These are phyloP conservation scores for Lordiphosa fenestrarum DNA, from an alignment of 2,888 invertebrate species.

Conservation along the genomic window DNA sequence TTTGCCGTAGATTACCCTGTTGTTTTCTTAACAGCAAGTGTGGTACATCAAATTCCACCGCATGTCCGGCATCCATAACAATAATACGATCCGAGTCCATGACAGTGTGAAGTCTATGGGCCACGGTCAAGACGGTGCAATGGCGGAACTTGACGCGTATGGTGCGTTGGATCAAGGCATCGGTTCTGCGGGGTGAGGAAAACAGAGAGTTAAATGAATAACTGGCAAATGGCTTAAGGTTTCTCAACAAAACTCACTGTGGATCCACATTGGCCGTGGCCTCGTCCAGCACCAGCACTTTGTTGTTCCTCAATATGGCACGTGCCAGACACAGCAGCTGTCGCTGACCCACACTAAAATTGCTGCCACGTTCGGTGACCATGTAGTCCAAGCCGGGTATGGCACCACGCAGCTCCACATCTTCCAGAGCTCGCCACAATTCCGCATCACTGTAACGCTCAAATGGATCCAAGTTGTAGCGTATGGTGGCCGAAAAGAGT, in stretches of 20 bases:
- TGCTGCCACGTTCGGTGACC: slow-evolving; percentile 83
- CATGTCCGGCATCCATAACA: slow-evolving; percentile 90
- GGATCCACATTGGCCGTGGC: slow-evolving; percentile 87
- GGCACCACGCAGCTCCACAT: slow-evolving; percentile 81
- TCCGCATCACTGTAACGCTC: slow-evolving; percentile 77
- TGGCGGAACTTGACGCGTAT: slow-evolving; percentile 89
- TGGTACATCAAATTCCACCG: slow-evolving; percentile 88
- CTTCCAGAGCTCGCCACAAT: slow-evolving; percentile 77
- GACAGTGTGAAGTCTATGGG: slow-evolving; percentile 94
- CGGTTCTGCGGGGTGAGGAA: slow-evolving; percentile 82
- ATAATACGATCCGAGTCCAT: slow-evolving; percentile 95
- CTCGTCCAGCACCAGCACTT: slow-evolving; percentile 85
- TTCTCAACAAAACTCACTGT: slow-evolving; percentile 78
- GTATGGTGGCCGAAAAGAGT: slow-evolving; percentile 83
- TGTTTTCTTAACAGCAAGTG: slow-evolving; percentile 84
- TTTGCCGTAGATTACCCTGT: slow-evolving; percentile 84
- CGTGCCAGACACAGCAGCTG: slow-evolving; percentile 86
- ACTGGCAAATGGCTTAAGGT: not conserved
- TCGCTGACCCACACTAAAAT: slow-evolving; percentile 86
- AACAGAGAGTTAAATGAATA: too few relatives aligned
- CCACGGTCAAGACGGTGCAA: slow-evolving; percentile 94
- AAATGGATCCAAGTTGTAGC: slow-evolving; percentile 85
- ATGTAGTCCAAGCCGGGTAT: slow-evolving; percentile 82
- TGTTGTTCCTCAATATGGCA: slow-evolving; percentile 84
- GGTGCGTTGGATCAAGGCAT: slow-evolving; percentile 91